Evolutionary conservation across 2,888 invertebrate genomes (phyloP).

Genomic region (Drosophila nigricruria): DNA sequence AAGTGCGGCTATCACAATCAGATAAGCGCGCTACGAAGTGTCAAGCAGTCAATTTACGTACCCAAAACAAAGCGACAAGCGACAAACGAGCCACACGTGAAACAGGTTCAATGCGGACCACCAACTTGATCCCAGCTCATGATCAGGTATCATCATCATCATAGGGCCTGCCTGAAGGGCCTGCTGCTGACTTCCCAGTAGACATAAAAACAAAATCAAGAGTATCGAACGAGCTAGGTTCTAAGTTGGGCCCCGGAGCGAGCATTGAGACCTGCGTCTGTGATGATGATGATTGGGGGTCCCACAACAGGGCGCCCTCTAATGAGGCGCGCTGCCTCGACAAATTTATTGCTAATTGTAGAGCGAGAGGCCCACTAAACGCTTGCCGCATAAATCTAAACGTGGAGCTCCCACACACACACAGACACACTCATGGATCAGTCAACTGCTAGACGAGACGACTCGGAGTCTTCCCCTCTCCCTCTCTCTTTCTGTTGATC

Average conservation of each 20-base stretch:
- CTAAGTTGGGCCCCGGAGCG: conserved; percentile 2
- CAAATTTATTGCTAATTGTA: conserved; percentile 81
- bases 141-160: conserved; percentile 56
- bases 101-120: conserved; percentile 74
- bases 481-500: not conserved
- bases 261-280: not conserved
- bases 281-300: conserved; percentile 8
- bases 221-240: conserved; percentile 9
- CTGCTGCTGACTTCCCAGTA: conserved; percentile 78
- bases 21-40: conserved; percentile 72
- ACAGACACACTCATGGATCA: too few species aligned
- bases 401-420: conserved; percentile 58
- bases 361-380: conserved; percentile 60
- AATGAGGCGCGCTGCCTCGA: conserved; percentile 57
- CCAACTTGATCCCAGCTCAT: conserved; percentile 64
- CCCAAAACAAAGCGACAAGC: conserved; percentile 76
- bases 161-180: conserved; percentile 2
- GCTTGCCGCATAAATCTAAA: conserved; percentile 59
- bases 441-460: conserved; percentile 16
- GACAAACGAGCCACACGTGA: conserved; percentile 37
- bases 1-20: conserved; percentile 77
- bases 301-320: conserved; percentile 42
- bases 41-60: conserved; percentile 78
- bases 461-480: conserved; percentile 16
- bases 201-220: conserved; percentile 56